Base-by-base conservation (phyloP, 2,888 invertebrate species). In the Acronicta psi region DNA sequence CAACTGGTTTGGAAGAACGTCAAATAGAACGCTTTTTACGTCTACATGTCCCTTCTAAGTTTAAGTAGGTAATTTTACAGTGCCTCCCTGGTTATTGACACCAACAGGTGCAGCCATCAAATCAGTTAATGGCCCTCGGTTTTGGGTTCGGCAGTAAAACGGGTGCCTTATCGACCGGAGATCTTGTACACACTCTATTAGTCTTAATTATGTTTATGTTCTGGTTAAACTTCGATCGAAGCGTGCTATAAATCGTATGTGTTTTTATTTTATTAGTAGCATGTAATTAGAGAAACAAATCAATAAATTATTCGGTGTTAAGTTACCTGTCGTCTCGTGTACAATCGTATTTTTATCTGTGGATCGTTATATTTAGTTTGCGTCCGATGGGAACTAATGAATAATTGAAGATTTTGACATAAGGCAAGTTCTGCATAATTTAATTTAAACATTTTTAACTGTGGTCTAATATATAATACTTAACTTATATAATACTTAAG, bases 41-140 rank as follows among this genome's bases (percentile, higher is more conserved):
- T 31, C 29, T 42, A 66, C 50, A 71, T 38, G 59, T 55, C 59
- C 53, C 45, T 64, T 61, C 31, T 20, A 55, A 67, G 45, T 59
- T 44, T 13, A 49, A 54, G 51, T 13, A 49, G 52, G 51, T 62
- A 72, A 69, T 65, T 60, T 67, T 63, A 65, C 57, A 59, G 63
- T 68, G 45, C 47, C 44, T 65, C 14, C 23, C 55, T 64, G 59
- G 64, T 74, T 61, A 74, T 74, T 69, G 62, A 74, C 69, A 65
- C 38, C 61, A 58, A 43, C 74, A 74, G 74, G 69, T 75, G 72
- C 62, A 59, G 38, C 56, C 37, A 47, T 64, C 57, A 60, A 74
- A 74, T 75, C 76, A 74, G 71, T 76, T 74, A 74, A 76, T 74
- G 61, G 76, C 60, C 46, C 43, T 34, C 47, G 56, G 61, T 58